These are phyloP conservation scores for Myrmophylax atrothorax DNA, from an alignment of 2,113 vertebrate genomes.

Conservation along the genomic window DNA sequence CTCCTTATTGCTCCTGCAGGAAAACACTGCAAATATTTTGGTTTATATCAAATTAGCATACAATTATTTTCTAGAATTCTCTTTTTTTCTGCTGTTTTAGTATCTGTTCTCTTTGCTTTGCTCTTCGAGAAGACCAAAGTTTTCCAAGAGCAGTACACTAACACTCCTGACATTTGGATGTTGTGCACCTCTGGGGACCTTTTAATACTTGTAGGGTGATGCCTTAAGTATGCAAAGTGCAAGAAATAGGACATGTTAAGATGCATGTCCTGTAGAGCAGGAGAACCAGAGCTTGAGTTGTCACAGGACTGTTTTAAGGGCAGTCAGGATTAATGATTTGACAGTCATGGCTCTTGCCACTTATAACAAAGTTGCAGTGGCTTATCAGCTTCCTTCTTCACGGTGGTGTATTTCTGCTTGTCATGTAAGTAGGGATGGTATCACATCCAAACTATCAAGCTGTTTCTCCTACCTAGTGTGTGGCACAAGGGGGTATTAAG, in stretches of 20 bases:
- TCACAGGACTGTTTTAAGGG: neutral
- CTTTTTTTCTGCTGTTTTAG: neutral
- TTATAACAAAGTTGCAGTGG: neutral
- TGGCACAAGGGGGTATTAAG: neutral
- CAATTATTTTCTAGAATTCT: neutral
- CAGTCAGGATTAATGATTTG: neutral
- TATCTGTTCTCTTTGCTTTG: neutral
- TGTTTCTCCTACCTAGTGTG: neutral
- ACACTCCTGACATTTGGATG: neutral
- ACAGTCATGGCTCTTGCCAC: accelerated
- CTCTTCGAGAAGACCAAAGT: neutral
- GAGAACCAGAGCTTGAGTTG: neutral
- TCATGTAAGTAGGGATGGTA: neutral
- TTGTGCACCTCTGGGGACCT: neutral
- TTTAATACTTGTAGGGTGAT: neutral
- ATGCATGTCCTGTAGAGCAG: neutral
- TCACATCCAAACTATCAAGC: accelerated
- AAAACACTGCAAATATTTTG: neutral
- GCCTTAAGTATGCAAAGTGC: neutral
- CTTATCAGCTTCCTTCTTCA: neutral
- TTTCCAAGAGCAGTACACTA: neutral
- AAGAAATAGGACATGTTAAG: neutral
- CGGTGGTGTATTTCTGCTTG: neutral
- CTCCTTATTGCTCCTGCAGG: neutral
- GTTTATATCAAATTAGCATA: neutral